These are phyloP conservation scores for Aix galericulata DNA, from an alignment of 2,113 vertebrate species.

Conservation along the genomic window DNA sequence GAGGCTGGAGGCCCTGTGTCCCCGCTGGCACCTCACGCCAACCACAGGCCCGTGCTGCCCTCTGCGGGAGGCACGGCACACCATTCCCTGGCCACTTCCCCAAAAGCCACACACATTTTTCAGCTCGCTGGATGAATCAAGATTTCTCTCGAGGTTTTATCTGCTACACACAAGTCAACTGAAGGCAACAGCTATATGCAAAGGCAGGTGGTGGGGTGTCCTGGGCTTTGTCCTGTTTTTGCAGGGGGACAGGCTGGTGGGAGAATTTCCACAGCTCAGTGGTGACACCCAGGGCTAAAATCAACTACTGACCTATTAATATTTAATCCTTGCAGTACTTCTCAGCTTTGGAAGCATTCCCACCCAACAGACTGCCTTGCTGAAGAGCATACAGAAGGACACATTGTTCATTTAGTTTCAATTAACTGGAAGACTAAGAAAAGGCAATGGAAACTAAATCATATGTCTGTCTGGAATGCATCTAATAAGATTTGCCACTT, in stretches of 20 bases:
- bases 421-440: not conserved
- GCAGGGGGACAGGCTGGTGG: accelerated
- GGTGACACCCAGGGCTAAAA: accelerated
- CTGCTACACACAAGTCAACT: not conserved
- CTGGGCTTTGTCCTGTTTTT: not conserved
- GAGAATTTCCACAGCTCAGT: not conserved
- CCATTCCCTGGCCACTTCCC: not conserved
- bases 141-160: accelerated
- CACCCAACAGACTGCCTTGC: slow-evolving; percentile 7
- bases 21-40: not conserved
- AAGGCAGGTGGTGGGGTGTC: not conserved
- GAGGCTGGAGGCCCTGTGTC: not conserved
- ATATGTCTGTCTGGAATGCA: not conserved
- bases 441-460: not conserved
- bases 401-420: slow-evolving; percentile 2
- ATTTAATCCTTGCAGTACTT: not conserved
- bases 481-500: not conserved
- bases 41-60: slow-evolving; percentile 60
- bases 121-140: accelerated
- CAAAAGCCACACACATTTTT: accelerated
- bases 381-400: slow-evolving; percentile 20
- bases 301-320: not conserved
- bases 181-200: not conserved
- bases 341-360: not conserved
- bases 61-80: slow-evolving; percentile 21